These are phyloP conservation scores for Cryptocephalus moraei DNA, from an alignment of 2,888 invertebrate species.

Conservation along the genomic window DNA sequence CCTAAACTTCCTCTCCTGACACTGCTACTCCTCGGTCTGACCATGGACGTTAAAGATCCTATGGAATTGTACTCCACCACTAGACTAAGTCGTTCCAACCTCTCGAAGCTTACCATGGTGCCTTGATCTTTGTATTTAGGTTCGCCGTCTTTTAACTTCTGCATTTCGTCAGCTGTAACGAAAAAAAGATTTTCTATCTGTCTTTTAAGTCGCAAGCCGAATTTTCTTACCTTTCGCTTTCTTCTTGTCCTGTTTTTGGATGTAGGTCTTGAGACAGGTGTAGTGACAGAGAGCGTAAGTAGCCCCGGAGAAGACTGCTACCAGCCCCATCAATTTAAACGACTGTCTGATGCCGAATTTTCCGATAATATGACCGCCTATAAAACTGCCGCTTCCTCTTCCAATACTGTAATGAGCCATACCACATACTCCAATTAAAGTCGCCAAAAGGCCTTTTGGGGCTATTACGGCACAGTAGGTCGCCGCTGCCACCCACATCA, in stretches of 20 bases:
- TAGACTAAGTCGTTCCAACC: slow-evolving; percentile 46
- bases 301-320: slow-evolving; percentile 61
- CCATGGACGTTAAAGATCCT: slow-evolving; percentile 62
- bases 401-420: slow-evolving; percentile 86
- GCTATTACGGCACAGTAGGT: slow-evolving; percentile 79
- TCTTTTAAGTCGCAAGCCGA: too few species aligned
- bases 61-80: slow-evolving; percentile 68
- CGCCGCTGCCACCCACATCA: slow-evolving; percentile 87
- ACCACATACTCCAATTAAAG: slow-evolving; percentile 76
- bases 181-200: too few species aligned
- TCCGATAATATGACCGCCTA: slow-evolving; percentile 67
- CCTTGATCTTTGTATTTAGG: slow-evolving; percentile 57
- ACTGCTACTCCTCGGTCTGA: slow-evolving; percentile 38
- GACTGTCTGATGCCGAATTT: slow-evolving; percentile 66
- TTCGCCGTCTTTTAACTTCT: slow-evolving; percentile 49
- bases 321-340: slow-evolving; percentile 68
- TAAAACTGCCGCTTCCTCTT: slow-evolving; percentile 71
- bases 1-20: slow-evolving; percentile 47
- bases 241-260: not conserved
- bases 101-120: slow-evolving; percentile 61
- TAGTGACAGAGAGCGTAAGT: slow-evolving; percentile 61
- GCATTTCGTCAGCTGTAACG: slow-evolving; percentile 41
- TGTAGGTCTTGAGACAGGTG: slow-evolving; percentile 50
- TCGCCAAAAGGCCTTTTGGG: slow-evolving; percentile 73
- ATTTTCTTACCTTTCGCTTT: too few species aligned